These are phyloP conservation scores for Galagoides demidoff DNA, from an alignment of 2,797 vertebrate genomes.

Conservation along the genomic window DNA sequence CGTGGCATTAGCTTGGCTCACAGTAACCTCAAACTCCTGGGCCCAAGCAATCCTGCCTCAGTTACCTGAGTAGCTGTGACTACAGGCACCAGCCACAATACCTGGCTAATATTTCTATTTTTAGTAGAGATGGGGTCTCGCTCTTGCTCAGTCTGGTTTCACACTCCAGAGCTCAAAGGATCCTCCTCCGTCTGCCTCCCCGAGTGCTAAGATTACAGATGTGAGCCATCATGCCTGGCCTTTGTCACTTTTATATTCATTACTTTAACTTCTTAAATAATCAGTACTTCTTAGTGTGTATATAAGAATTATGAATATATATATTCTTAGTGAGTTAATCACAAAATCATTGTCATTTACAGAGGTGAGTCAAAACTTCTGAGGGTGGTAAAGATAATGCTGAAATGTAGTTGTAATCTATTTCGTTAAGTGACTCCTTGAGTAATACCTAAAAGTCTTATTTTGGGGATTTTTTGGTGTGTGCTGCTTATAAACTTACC, in stretches of 20 bases:
- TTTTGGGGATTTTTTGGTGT: slow-evolving; percentile 12
- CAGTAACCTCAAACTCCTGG: no score
- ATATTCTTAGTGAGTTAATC: slow-evolving; percentile 24
- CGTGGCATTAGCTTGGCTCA: no score
- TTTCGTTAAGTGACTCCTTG: slow-evolving; percentile 20
- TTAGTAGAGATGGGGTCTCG: no score
- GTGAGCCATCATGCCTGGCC: no score
- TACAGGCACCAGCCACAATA: no score
- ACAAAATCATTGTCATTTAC: slow-evolving; percentile 37
- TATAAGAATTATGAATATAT: not conserved
- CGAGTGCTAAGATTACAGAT: no score
- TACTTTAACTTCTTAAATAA: not conserved
- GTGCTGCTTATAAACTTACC: not conserved
- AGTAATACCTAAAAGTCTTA: not conserved
- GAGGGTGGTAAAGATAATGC: not conserved
- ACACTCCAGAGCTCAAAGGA: no score
- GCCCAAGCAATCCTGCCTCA: no score
- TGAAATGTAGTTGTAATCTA: not conserved
- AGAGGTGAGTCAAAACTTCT: not conserved
- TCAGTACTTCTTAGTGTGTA: slow-evolving; percentile 7
- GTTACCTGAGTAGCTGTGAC: no score
- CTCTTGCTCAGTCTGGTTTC: no score
- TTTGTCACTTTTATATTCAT: slow-evolving; percentile 17
- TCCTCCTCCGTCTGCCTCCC: no score
- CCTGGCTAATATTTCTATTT: no score